Evolutionary conservation across 2,797 vertebrate species (phyloP).

Genomic region (Pseudomugil tenellus): DNA sequence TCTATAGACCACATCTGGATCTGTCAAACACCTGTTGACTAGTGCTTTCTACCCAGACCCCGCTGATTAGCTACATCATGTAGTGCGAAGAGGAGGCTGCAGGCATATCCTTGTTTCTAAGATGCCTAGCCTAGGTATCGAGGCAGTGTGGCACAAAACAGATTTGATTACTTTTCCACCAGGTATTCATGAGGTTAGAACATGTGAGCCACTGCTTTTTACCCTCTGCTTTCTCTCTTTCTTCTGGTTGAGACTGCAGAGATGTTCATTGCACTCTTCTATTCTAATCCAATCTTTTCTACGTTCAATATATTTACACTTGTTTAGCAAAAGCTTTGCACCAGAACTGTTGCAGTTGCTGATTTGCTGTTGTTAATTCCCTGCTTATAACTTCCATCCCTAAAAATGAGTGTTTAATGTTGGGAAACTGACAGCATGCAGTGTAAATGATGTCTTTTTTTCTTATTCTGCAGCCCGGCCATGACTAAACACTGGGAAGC

Average conservation of each 20-base stretch:
- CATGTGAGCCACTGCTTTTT: not conserved
- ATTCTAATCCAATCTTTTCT: not conserved
- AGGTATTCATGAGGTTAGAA: not conserved
- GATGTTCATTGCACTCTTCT: not conserved
- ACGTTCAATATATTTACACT: not conserved
- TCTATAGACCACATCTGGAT: no score
- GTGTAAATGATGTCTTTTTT: slow-evolving; percentile 1
- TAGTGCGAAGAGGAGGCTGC: no score
- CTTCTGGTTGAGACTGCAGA: not conserved
- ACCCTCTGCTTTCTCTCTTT: not conserved
- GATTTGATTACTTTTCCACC: not conserved
- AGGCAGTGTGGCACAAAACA: no score
- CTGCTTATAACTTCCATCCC: not conserved
- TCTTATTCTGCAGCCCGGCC: slow-evolving; percentile 85
- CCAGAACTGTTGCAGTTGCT: not conserved
- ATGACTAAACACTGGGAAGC: slow-evolving; percentile 99
- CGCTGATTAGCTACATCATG: no score
- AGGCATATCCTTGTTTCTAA: no score
- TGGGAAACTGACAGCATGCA: slow-evolving; percentile 25
- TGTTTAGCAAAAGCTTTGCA: not conserved
- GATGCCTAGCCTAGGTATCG: no score
- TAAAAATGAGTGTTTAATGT: not conserved
- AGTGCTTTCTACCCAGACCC: no score
- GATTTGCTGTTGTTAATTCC: not conserved
- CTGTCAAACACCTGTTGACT: no score